These are phyloP conservation scores for Drosophila sordidula DNA, from an alignment of 2,888 invertebrate genomes.

Conservation along the genomic window DNA sequence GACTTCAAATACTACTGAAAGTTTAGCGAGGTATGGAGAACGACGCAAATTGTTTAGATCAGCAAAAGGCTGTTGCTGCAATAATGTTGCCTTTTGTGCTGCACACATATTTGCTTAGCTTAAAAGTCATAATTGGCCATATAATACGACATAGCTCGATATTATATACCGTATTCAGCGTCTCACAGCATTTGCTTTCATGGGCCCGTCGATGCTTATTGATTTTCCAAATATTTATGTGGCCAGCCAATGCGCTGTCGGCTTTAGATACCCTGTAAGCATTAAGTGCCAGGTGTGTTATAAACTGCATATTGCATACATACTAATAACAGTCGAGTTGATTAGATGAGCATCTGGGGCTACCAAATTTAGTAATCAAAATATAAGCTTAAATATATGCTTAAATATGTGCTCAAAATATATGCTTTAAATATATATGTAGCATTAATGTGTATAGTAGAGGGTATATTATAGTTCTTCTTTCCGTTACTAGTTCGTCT, in stretches of 20 bases:
- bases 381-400: too few species aligned
- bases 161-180: slow-evolving; percentile 1
- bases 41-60: slow-evolving; percentile 31
- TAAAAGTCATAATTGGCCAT: slow-evolving; percentile 62
- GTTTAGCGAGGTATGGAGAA: background rate
- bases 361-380: too few species aligned
- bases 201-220: slow-evolving; percentile 32
- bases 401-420: too few species aligned
- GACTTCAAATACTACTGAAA: background rate
- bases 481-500: background rate
- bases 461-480: background rate
- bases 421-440: too few species aligned
- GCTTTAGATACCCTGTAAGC: slow-evolving; percentile 5
- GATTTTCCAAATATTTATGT: slow-evolving; percentile 61
- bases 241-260: slow-evolving; percentile 25
- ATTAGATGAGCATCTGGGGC: too few species aligned
- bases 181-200: slow-evolving; percentile 10
- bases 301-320: background rate
- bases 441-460: too few species aligned
- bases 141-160: slow-evolving; percentile 6
- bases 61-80: slow-evolving; percentile 17
- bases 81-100: slow-evolving; percentile 22
- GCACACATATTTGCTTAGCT: slow-evolving; percentile 46
- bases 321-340: too few species aligned
- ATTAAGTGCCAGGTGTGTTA: background rate